Base-by-base conservation (phyloP, 2,888 invertebrate genomes). In the Leucophenga montana region DNA sequence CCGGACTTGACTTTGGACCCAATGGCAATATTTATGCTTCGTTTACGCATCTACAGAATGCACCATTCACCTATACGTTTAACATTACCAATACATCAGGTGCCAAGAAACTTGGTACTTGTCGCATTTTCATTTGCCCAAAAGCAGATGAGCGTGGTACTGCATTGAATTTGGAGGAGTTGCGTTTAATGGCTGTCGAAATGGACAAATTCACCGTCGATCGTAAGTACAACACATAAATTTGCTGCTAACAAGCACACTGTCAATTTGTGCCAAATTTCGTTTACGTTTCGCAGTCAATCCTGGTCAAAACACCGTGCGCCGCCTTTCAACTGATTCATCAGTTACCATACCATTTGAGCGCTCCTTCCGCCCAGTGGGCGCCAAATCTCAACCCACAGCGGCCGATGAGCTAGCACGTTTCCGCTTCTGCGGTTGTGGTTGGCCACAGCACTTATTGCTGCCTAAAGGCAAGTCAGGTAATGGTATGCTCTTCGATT, bases 391-490 rank as follows among this genome's bases (percentile, higher is more conserved):
- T 13, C 92, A 93, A 0, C 88, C 88, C 0, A 82, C 74, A 2
- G 78, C 77, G 9, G 87, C 90, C 0, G 89, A 88, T 2, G 86
- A 89, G 2, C 88, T 91, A 0, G 90, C 89, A 0, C 87, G 89
- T 66, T 94, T 94, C 89, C 93, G 94, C 89, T 95, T 94, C 91
- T 96, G 96, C 89, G 95, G 95, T 72, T 96, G 96, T 82, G 95
- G 95, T 66, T 95, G 95, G 95, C 95, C 95, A 0, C 93, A 95
- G 72, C 95, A 95, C 87, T 91, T 95, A 92, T 90, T 95, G 6
- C 77, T 95, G 46, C 94, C 95, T 0, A 94, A 92, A 88, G 95
- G 95, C 3, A 92, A 87, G 4, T 82, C 90, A 0, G 90, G 62
- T 6, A 62, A 91, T 70, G 95, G 95, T 0, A 92, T 91, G 88